A percentile compares a stretch with the other conserved stretches of the same genome.
These are phyloP conservation scores for Meandrina meandrites DNA, from an alignment of 92 coral and sea anemone species.

Conservation along the genomic window DNA sequence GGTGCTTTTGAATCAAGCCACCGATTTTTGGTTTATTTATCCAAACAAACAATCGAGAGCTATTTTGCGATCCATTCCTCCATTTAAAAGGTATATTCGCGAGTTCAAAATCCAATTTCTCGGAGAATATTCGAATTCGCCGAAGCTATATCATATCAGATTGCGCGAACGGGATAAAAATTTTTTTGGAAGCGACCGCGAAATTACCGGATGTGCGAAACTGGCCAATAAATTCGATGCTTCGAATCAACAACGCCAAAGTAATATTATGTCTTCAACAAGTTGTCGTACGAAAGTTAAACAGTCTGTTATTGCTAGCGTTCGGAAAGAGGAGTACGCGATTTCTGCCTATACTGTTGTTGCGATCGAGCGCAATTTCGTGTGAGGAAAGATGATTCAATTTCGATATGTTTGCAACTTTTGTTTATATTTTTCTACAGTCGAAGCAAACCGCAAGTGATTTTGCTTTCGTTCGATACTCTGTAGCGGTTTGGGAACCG, in stretches of 20 bases:
- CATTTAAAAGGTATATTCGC: neutral
- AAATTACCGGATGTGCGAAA: conserved; percentile 19
- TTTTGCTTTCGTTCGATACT: neutral
- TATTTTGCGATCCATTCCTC: neutral
- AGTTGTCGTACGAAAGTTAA: neutral
- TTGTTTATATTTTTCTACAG: neutral
- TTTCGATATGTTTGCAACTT: neutral
- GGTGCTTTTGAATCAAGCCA: neutral
- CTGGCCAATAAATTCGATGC: conserved; percentile 16
- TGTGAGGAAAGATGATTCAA: neutral
- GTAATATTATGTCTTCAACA: conserved; percentile 17
- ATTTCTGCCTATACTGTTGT: neutral
- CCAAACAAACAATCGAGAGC: neutral
- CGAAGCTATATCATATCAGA: neutral
- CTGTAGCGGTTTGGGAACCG: neutral
- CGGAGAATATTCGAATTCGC: neutral
- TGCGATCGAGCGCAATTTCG: neutral
- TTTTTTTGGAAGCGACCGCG: conserved; percentile 30
- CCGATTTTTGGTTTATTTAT: neutral
- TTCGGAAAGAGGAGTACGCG: neutral
- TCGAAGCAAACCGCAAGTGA: neutral
- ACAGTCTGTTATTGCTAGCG: neutral
- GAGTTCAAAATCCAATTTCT: neutral
- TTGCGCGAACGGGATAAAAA: neutral
- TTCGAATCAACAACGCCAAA: conserved; percentile 24